Evolutionary conservation across 2,888 invertebrate genomes (phyloP), one percentile per base, ranked within the genome.

Genomic region (Melieria picta): DNA sequence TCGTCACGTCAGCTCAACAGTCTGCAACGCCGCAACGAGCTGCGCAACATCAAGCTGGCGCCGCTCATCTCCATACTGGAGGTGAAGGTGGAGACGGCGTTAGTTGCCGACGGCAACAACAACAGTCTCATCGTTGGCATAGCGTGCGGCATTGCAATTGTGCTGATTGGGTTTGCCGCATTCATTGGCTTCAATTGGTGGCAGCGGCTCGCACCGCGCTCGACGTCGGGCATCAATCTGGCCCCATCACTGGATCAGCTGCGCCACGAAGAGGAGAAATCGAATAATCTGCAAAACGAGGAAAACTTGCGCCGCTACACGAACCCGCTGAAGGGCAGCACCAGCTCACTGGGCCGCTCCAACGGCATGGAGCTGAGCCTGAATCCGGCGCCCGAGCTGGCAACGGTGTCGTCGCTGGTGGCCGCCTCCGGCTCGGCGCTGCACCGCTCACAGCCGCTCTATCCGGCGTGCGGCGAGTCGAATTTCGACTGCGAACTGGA

Each of bases 281-380:
- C 95, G 4, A 96, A 96, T 86, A 96, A 96, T 86, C 87, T 95
- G 72, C 96, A 96, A 87, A 96, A 95, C 85, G 95, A 95, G 84
- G 96, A 96, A 86, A 96, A 95, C 84, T 88, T 96, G 72, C 90
- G 95, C 67, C 90, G 95, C 76, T 94, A 93, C 86, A 91, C 93
- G 61, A 94, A 94, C 87, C 93, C 94, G 5, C 87, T 94, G 72
- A 93, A 93, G 82, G 91, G 89, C 65, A 88, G 86, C 75, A 88
- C 84, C 74, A 89, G 86, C 10, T 88, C 89, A 76, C 89, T 89
- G 79, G 87, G 90, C 63, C 87, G 90, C 58, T 88, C 89, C 71
- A 83, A 80, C 61, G 86, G 86, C 85, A 90, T 87, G 88, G 91
- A 87, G 68, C 75, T 87, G 5, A 87, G 86, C 55, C 77, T 87